Base-by-base conservation (phyloP, 2,888 invertebrate genomes). In the Hypsopygia costalis region DNA sequence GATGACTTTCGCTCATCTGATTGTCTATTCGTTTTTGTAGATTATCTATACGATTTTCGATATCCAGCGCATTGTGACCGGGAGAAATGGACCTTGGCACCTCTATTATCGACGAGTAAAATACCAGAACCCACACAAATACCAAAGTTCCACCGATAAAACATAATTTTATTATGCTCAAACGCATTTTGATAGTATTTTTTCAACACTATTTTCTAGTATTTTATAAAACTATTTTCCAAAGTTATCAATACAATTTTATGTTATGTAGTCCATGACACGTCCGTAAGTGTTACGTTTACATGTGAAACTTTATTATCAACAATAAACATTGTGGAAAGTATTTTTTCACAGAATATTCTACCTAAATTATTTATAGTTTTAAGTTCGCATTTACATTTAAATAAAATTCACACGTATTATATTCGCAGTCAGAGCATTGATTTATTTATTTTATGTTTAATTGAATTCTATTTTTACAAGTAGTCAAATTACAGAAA, bases 111-210 rank as follows among this genome's bases (percentile, higher is more conserved):
- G 79, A 73, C 1, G 71, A 68, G 47, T 78, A 81, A 0, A 73
- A 64, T 41, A 74, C 55, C 5, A 83, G 31, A 3, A 82, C 46
- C 79, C 85, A 86, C 40, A 85, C 40, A 36, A 77, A 46, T 1
- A 69, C 46, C 5, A 70, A 42, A 9, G 70, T 43, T 8, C 61
- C 57, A 28, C 68, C 52, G 1, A 68, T 50, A 29, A 75, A 37
- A 3, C 70, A 54, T 29, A 81, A 41, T 64, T 76, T 85, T 43
- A 69, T 68, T 30, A 78, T 45, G 53, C 83, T 81, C n/a, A 82
- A 39, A 53, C 88, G 80, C 88, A 88, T 88, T 60, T 67, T 82
- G 30, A 29, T 0, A 29, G 35, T 1, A 5, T 16, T 16, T n/a
- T n/a, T n/a, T n/a, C n/a, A n/a, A n/a, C 7, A 22, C 31, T 27